Percentiles rank a stretch among this genome's conserved stretches.
Evolutionary conservation across 2,797 vertebrate species (phyloP).

Genomic region (Sphenopsis melanotis): DNA sequence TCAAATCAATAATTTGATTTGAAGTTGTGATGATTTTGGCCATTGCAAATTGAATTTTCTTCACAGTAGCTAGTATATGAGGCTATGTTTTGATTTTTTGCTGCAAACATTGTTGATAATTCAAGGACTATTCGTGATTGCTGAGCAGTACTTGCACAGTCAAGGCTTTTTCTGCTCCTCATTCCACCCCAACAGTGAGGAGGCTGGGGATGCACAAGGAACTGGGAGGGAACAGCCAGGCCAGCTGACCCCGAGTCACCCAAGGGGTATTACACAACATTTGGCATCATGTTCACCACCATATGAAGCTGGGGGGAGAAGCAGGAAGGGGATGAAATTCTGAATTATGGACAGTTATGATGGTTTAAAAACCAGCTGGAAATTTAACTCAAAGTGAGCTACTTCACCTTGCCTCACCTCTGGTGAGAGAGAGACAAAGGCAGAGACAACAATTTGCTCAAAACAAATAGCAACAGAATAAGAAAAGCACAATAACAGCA

Average conservation of each 20-base stretch:
- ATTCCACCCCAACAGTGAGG: too few species aligned
- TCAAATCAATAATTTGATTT: neutral
- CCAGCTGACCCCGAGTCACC: neutral
- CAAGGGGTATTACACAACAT: neutral
- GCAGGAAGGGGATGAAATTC: neutral
- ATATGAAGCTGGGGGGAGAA: neutral
- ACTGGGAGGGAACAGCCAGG: neutral
- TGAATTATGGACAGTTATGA: neutral
- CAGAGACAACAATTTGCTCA: neutral
- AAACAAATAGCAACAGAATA: neutral
- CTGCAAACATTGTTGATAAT: neutral
- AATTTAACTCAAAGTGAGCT: neutral
- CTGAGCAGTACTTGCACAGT: neutral
- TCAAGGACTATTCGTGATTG: accelerated
- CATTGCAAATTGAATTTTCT: neutral
- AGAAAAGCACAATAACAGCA: neutral
- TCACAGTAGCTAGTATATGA: neutral
- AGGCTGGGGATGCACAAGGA: neutral
- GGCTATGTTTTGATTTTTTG: neutral
- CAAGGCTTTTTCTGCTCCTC: neutral
- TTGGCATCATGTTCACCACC: neutral
- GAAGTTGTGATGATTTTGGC: neutral
- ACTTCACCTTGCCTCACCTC: neutral
- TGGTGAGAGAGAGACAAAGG: neutral
- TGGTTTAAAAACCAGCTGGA: neutral